phyloP scores from a whole-genome alignment of 2,888 invertebrate genomes.

The Caenorhabditis plicata region DNA sequence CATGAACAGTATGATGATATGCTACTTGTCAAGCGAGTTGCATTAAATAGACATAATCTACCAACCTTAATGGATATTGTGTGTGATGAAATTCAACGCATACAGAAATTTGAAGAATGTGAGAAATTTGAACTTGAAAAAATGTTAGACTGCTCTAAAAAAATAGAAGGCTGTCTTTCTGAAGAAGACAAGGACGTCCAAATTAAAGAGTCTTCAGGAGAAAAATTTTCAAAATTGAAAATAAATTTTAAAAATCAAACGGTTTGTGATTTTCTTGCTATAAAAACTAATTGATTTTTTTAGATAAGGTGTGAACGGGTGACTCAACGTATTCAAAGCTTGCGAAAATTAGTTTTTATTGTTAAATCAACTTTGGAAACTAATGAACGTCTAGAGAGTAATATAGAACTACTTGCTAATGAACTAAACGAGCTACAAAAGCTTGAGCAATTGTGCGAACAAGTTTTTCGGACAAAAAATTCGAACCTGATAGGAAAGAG shows the following conservation, averaged over 20 bases:
- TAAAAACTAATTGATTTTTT: background rate
- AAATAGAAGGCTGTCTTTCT: slow-evolving; percentile 11
- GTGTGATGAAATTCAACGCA: slow-evolving; percentile 30
- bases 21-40: slow-evolving; percentile 43
- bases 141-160: slow-evolving; percentile 29
- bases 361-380: slow-evolving; percentile 26
- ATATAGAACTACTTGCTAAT: slow-evolving; percentile 18
- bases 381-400: slow-evolving; percentile 27
- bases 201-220: background rate
- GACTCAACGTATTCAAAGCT: slow-evolving; percentile 25
- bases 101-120: slow-evolving; percentile 34
- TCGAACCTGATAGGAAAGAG: slow-evolving; percentile 37
- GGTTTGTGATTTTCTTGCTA: slow-evolving; percentile 8
- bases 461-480: slow-evolving; percentile 33
- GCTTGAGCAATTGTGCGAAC: slow-evolving; percentile 31
- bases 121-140: slow-evolving; percentile 30
- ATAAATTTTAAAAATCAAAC: slow-evolving; percentile 44
- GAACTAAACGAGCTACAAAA: slow-evolving; percentile 30
- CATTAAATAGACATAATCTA: slow-evolving; percentile 32
- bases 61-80: slow-evolving; percentile 25
- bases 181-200: slow-evolving; percentile 7
- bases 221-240: slow-evolving; percentile 34
- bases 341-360: slow-evolving; percentile 32
- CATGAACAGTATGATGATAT: slow-evolving; percentile 49
- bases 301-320: slow-evolving; percentile 42